These are phyloP conservation scores for Terrapene triunguis DNA, from an alignment of 2,113 vertebrate genomes.

Conservation along the genomic window DNA sequence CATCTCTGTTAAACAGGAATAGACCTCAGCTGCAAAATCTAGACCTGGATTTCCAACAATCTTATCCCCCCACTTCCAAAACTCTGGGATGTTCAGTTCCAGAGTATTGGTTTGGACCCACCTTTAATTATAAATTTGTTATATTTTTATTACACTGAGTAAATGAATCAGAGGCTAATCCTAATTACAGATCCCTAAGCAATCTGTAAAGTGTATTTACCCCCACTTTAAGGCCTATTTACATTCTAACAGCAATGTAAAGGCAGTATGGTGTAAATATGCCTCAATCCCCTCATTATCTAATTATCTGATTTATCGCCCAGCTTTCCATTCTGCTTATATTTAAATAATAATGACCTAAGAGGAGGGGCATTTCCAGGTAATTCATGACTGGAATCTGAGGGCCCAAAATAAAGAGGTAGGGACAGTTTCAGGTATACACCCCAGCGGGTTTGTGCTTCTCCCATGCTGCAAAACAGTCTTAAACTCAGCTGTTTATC, in stretches of 20 bases:
- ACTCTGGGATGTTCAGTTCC: not conserved
- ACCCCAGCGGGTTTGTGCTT: accelerated
- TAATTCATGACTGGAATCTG: not conserved
- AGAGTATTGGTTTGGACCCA: not conserved
- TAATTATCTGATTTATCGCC: not conserved
- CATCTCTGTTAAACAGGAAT: not conserved
- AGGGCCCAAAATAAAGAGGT: not conserved
- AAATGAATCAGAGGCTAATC: not conserved
- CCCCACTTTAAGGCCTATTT: not conserved
- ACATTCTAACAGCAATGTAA: not conserved
- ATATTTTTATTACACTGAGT: not conserved
- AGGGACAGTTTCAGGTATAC: not conserved
- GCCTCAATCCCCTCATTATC: not conserved
- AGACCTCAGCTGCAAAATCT: not conserved
- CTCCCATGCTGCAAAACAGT: not conserved
- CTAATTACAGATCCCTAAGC: not conserved
- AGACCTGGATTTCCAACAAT: not conserved
- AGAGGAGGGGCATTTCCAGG: not conserved
- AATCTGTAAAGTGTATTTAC: not conserved
- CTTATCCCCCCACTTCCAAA: not conserved
- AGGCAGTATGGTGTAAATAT: not conserved
- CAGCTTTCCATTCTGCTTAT: not conserved
- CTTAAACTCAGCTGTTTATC: not conserved
- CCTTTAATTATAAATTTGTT: not conserved
- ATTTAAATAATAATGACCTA: not conserved